phyloP scores from a whole-genome alignment of 2,113 vertebrate genomes.

The Gavialis gangeticus region DNA sequence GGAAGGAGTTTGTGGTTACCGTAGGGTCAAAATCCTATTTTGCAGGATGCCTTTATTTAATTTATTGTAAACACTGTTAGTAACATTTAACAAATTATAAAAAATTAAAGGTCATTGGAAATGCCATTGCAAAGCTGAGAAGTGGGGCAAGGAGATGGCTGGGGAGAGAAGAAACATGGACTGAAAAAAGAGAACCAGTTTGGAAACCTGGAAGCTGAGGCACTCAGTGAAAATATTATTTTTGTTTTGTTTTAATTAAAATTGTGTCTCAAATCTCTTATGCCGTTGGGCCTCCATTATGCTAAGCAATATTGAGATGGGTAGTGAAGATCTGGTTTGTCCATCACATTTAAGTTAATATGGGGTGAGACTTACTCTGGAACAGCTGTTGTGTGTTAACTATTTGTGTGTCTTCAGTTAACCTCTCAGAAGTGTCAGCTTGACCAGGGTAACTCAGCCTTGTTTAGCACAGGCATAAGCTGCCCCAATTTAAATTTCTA shows the following conservation, averaged over 20 bases:
- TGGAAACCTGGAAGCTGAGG: background rate
- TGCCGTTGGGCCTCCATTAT: background rate
- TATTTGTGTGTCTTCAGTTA: no score
- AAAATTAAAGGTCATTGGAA: background rate
- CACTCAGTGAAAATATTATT: background rate
- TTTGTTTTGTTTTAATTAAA: background rate
- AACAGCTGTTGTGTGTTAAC: no score
- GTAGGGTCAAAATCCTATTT: background rate
- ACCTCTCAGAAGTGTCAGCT: no score
- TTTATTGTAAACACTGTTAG: background rate
- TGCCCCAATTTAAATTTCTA: no score
- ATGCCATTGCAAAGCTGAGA: background rate
- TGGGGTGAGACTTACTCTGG: no score
- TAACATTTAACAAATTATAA: background rate
- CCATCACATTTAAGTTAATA: no score
- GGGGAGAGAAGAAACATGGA: background rate
- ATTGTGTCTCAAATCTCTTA: background rate
- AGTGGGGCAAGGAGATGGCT: fast-evolving
- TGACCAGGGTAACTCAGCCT: no score
- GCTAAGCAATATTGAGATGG: fast-evolving
- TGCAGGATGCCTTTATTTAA: background rate
- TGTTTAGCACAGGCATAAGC: no score
- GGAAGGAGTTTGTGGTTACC: background rate
- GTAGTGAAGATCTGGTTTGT: background rate
- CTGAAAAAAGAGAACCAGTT: background rate